Evolutionary conservation across 2,888 invertebrate genomes (phyloP).

Genomic region (Drosophila leonis): DNA sequence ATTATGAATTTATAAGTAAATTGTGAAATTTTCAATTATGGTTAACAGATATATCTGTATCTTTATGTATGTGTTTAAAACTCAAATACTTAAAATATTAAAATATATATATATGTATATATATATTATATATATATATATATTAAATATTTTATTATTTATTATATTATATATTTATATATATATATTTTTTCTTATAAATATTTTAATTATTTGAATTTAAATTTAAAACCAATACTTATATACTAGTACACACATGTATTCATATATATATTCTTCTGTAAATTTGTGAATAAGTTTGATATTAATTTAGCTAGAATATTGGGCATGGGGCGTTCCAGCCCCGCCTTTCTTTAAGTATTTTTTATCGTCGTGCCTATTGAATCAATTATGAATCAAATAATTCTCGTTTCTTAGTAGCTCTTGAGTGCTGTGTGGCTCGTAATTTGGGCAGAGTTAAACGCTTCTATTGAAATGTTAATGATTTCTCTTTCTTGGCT

Average conservation of each 20-base stretch:
- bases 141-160: too few relatives aligned
- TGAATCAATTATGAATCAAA: not conserved
- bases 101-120: too few relatives aligned
- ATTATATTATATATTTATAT: too few relatives aligned
- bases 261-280: not conserved
- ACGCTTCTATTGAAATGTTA: constrained; percentile 45
- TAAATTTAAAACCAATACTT: not conserved
- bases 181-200: too few relatives aligned
- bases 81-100: too few relatives aligned
- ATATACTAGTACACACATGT: too few relatives aligned
- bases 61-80: too few relatives aligned
- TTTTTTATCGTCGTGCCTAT: not conserved
- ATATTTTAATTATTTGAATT: not conserved
- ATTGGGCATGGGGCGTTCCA: not conserved
- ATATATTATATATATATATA: not conserved
- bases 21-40: not conserved
- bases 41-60: too few relatives aligned
- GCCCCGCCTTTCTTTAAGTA: not conserved
- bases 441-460: constrained; percentile 5
- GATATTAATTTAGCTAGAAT: not conserved
- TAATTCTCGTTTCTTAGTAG: constrained; percentile 1
- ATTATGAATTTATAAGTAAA: not conserved
- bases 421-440: constrained; percentile 12
- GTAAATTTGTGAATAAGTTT: not conserved
- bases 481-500: not conserved